Conservation (phyloP, 2,113 vertebrate species). For the Eulacestoma nigropectus region DNA sequence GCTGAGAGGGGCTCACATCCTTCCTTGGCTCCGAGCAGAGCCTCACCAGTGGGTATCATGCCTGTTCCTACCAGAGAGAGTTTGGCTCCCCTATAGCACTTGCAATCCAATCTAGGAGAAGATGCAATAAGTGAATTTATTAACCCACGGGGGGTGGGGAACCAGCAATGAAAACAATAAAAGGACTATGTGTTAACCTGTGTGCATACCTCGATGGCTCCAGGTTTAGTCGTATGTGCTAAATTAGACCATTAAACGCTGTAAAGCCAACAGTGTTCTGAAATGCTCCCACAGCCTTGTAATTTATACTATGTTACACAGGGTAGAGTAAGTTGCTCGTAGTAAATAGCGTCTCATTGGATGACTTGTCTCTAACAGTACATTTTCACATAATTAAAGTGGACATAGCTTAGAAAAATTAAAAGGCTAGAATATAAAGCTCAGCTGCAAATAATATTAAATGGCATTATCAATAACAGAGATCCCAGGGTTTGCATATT, state of each 20-base stretch:
- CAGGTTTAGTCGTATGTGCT: background rate
- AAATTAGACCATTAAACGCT: constrained; percentile 55
- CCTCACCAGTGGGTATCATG: background rate
- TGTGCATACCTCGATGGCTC: background rate
- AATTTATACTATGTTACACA: constrained; percentile 18
- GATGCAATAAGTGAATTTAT: background rate
- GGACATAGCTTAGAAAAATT: constrained; percentile 58
- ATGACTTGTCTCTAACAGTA: constrained; percentile 42
- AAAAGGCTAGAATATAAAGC: constrained; percentile 59
- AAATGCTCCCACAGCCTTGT: constrained; percentile 22
- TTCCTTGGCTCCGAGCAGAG: background rate
- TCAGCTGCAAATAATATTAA: constrained; percentile 66
- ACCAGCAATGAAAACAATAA: background rate
- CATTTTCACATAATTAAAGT: constrained; percentile 71
- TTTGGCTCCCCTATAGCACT: background rate
- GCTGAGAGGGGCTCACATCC: background rate
- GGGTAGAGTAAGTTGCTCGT: constrained; percentile 21
- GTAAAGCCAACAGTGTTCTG: constrained; percentile 39
- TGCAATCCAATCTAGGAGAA: background rate
- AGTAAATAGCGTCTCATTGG: constrained; percentile 51
- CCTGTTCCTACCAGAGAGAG: background rate
- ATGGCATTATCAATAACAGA: constrained; percentile 72
- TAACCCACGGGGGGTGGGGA: background rate
- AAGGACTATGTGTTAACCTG: background rate
- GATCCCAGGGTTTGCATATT: constrained; percentile 79